Percentiles rank a stretch among this genome's conserved stretches.
Conservation (phyloP, 2,888 invertebrate species). For the Sialis lutaria region DNA sequence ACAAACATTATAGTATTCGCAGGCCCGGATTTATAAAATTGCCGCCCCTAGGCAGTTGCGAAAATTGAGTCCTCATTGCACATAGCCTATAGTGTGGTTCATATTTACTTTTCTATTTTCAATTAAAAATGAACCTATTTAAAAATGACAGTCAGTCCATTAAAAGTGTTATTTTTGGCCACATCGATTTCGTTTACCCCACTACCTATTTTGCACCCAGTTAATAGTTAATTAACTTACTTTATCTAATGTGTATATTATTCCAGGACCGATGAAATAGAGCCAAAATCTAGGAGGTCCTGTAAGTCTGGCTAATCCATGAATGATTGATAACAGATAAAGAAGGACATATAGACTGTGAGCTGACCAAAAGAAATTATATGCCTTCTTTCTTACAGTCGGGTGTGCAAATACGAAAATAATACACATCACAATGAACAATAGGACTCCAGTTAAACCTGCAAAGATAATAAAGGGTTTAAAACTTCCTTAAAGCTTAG, state of each 20-base stretch:
- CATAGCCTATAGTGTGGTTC: too few species aligned
- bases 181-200: too few species aligned
- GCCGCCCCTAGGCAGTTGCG: too few species aligned
- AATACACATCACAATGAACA: constrained; percentile 82
- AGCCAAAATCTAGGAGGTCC: constrained; percentile 88
- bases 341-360: constrained; percentile 77
- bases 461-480: constrained; percentile 11
- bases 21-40: too few species aligned
- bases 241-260: constrained; percentile 80
- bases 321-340: constrained; percentile 72
- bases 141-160: too few species aligned
- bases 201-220: too few species aligned
- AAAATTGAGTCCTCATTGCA: too few species aligned
- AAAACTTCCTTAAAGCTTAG: constrained; percentile 1
- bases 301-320: constrained; percentile 79
- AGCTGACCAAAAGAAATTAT: constrained; percentile 90
- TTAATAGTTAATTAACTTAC: constrained; percentile 23
- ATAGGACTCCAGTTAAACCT: constrained; percentile 74
- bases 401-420: constrained; percentile 97
- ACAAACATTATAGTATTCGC: too few species aligned
- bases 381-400: constrained; percentile 77
- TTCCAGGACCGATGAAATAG: constrained; percentile 81
- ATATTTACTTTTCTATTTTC: too few species aligned
- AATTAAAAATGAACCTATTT: too few species aligned
- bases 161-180: too few species aligned